Evolutionary conservation across 2,797 vertebrate genomes (phyloP).

Genomic region (Steatocranus sp.): DNA sequence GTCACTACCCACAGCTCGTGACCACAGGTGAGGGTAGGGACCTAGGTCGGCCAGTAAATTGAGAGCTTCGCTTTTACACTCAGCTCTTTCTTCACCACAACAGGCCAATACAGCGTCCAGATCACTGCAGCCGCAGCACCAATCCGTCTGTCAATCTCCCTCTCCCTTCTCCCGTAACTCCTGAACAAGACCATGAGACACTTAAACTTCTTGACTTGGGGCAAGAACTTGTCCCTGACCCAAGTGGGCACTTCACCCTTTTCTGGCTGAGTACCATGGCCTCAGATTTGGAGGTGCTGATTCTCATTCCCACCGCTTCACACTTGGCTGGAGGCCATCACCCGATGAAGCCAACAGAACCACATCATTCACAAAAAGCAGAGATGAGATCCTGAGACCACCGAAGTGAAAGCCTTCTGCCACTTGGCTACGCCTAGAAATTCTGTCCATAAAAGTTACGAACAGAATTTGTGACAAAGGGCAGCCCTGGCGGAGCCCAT

Average conservation of each 20-base stretch:
- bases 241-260: neutral
- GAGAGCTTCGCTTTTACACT: fast-evolving
- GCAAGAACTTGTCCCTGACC: neutral
- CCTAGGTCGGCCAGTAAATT: fast-evolving
- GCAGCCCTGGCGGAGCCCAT: neutral
- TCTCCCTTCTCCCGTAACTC: neutral
- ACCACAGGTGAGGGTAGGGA: neutral
- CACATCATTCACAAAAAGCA: neutral
- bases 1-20: neutral
- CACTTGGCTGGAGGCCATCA: fast-evolving
- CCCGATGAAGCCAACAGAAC: neutral
- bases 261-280: fast-evolving
- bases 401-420: fast-evolving
- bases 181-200: fast-evolving
- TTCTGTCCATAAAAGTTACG: fast-evolving
- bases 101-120: neutral
- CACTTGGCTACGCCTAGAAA: fast-evolving
- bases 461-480: neutral
- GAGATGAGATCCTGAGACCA: neutral
- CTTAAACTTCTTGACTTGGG: neutral
- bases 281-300: neutral
- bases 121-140: neutral
- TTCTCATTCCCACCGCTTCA: fast-evolving
- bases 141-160: neutral
- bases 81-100: neutral